Evolutionary conservation across 2,888 invertebrate genomes (phyloP).

Genomic region (Trichopoda pennipes): DNA sequence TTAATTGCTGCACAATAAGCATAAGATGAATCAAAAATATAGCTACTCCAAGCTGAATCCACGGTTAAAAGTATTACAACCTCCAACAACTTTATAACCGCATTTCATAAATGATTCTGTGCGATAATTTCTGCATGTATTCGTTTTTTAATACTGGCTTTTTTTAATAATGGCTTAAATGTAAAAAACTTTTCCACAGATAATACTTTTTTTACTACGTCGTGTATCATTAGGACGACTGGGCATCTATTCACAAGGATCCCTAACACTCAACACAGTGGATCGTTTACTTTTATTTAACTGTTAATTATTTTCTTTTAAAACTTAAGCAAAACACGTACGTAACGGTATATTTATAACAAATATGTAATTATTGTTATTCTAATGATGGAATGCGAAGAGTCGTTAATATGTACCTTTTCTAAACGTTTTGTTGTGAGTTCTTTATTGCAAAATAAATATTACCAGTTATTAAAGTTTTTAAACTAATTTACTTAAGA

Average conservation of each 20-base stretch:
- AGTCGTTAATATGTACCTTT: no score
- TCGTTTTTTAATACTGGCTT: constrained; percentile 86
- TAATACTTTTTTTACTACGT: constrained; percentile 87
- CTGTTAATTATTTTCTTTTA: no score
- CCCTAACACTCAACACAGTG: constrained; percentile 81
- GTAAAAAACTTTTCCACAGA: constrained; percentile 86
- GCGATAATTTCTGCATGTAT: constrained; percentile 84
- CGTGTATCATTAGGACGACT: constrained; percentile 88
- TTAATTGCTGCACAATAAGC: constrained; percentile 87
- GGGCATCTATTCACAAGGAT: constrained; percentile 86
- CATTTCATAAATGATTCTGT: constrained; percentile 85
- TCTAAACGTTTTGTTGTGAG: no score
- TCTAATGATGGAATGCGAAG: no score
- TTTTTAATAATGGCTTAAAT: constrained; percentile 91
- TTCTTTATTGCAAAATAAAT: no score
- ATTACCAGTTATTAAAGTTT: no score
- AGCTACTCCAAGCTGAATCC: constrained; percentile 90
- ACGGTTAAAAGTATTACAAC: constrained; percentile 85
- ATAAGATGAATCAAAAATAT: constrained; percentile 94
- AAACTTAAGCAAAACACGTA: no score
- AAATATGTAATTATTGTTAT: no score
- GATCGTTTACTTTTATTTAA: no score
- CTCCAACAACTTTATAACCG: constrained; percentile 87
- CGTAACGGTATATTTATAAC: no score
- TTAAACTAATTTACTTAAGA: no score